Evolutionary conservation across 1,140 invertebrate species (phyloP).

Genomic region (Hyphantria cunea): DNA sequence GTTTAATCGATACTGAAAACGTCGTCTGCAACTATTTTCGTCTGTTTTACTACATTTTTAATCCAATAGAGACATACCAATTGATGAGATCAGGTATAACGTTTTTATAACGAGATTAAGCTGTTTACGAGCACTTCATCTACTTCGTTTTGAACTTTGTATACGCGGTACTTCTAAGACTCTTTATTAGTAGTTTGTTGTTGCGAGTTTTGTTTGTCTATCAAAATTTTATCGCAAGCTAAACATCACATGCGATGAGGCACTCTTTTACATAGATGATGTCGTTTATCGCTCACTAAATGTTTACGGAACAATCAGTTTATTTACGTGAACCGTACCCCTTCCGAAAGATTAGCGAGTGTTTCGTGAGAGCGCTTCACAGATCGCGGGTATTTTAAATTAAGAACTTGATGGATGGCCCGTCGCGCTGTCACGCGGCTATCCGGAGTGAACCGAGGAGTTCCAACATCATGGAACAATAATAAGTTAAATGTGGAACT

Average conservation of each 20-base stretch:
- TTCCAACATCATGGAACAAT: constrained; percentile 64
- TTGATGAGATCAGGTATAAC: constrained; percentile 69
- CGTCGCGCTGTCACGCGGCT: constrained; percentile 69
- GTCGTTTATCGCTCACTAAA: constrained; percentile 56
- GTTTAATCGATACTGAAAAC: constrained; percentile 80
- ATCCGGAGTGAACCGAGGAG: constrained; percentile 51
- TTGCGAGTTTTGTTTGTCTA: constrained; percentile 54
- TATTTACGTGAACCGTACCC: constrained; percentile 39
- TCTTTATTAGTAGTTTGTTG: constrained; percentile 61
- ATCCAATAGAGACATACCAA: constrained; percentile 61
- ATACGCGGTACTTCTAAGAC: constrained; percentile 53
- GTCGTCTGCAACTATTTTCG: constrained; percentile 68
- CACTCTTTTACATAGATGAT: constrained; percentile 50
- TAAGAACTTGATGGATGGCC: constrained; percentile 78
- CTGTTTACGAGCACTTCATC: constrained; percentile 73
- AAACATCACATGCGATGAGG: constrained; percentile 39
- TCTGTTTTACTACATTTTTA: constrained; percentile 63
- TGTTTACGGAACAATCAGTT: constrained; percentile 57
- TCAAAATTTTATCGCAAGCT: constrained; percentile 48
- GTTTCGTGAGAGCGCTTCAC: constrained; percentile 57
- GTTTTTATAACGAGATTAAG: constrained; percentile 75
- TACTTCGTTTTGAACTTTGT: constrained; percentile 72
- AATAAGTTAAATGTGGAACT: constrained; percentile 78
- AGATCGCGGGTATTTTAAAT: constrained; percentile 78
- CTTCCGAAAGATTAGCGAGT: constrained; percentile 67